Percentiles rank a stretch among this genome's conserved stretches.
These are phyloP conservation scores for Halichoeres trimaculatus DNA, from an alignment of 2,113 vertebrate species.

Conservation along the genomic window DNA sequence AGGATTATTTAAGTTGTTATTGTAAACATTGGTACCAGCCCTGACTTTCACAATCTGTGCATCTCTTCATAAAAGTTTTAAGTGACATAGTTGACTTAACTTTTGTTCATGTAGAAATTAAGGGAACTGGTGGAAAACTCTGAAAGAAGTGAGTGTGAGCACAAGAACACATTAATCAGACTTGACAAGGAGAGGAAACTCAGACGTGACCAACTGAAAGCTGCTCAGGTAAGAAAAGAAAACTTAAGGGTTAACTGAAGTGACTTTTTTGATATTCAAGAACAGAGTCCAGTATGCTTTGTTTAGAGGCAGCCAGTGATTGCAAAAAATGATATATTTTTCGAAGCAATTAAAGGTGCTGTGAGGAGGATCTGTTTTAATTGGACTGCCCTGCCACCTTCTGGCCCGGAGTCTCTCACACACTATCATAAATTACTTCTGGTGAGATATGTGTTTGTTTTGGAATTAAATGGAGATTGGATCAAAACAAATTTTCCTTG, in stretches of 20 bases:
- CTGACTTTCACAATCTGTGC: too few species aligned
- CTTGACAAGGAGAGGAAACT: slow-evolving; percentile 63
- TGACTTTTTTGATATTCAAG: slow-evolving; percentile 5
- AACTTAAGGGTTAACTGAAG: not conserved
- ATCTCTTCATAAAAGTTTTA: too few species aligned
- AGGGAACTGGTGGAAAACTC: slow-evolving; percentile 52
- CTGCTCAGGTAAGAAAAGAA: slow-evolving; percentile 63
- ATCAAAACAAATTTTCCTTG: too few species aligned
- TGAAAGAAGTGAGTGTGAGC: slow-evolving; percentile 54
- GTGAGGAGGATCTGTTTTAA: too few species aligned
- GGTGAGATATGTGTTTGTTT: too few species aligned
- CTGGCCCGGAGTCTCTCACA: too few species aligned
- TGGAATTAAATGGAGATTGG: too few species aligned
- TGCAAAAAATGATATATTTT: slow-evolving; percentile 28
- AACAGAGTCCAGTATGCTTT: slow-evolving; percentile 36
- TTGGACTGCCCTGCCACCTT: too few species aligned
- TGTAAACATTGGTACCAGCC: too few species aligned
- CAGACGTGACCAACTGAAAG: slow-evolving; percentile 53
- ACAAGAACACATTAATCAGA: slow-evolving; percentile 62
- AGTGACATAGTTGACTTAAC: not conserved
- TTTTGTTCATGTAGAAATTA: slow-evolving; percentile 72
- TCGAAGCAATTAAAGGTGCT: slow-evolving; percentile 17
- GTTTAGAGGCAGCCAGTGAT: slow-evolving; percentile 6
- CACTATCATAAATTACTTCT: too few species aligned
- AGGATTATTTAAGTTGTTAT: too few species aligned